These are phyloP conservation scores for Sebastes fasciatus DNA, from an alignment of 2,113 vertebrate species.

Conservation along the genomic window DNA sequence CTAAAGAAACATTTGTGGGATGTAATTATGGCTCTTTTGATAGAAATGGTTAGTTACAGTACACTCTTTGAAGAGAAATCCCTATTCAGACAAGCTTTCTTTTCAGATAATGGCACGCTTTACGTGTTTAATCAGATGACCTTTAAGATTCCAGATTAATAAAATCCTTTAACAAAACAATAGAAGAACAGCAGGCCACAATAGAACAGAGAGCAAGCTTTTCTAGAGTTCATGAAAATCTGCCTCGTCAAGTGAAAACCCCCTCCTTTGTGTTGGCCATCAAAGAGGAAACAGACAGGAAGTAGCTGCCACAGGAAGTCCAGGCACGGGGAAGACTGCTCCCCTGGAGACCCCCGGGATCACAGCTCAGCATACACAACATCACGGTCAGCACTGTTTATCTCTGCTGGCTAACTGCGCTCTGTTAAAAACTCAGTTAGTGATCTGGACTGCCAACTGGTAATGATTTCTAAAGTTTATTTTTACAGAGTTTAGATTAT, in stretches of 20 bases:
- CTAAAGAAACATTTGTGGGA: not conserved
- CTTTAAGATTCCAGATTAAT: not conserved
- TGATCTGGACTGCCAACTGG: not conserved
- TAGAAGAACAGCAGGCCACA: not conserved
- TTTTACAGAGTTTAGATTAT: not conserved
- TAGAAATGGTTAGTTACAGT: not conserved
- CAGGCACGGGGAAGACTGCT: conserved; percentile 75
- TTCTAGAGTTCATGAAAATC: conserved; percentile 64
- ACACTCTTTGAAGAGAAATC: not conserved
- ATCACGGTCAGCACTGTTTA: conserved; percentile 51
- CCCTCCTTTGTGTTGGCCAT: conserved; percentile 74
- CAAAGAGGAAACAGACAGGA: conserved; percentile 83
- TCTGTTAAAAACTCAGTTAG: not conserved
- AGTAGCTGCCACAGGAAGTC: conserved; percentile 80
- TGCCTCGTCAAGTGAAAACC: conserved; percentile 69
- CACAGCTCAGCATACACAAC: conserved; percentile 52
- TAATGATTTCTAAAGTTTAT: not conserved
- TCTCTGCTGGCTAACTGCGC: conserved; percentile 28
- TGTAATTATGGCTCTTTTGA: not conserved
- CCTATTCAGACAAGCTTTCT: not conserved
- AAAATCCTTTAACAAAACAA: not conserved
- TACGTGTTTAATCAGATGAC: not conserved
- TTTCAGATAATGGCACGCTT: not conserved
- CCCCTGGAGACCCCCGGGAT: conserved; percentile 61
- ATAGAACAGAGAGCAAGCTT: not conserved